Base-by-base conservation (phyloP, 1,140 invertebrate species). In the Drosophila paulistorum region DNA sequence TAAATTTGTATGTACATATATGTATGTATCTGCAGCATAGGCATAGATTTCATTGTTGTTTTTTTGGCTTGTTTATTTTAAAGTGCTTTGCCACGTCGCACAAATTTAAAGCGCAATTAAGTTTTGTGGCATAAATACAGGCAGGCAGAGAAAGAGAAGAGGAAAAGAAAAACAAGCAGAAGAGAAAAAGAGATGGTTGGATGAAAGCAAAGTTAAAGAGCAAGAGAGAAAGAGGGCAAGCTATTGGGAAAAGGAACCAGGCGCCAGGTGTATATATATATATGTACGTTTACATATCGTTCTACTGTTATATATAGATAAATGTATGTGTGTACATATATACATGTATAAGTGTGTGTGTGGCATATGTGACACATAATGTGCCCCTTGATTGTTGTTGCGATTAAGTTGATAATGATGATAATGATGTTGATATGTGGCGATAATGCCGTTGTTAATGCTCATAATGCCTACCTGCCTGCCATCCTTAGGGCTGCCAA, bases 31-130 rank as follows among this genome's bases (percentile, higher is more conserved):
- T 51, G 20, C 45, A 23, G 45, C 10, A 23, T 51, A 23, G 72
- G 48, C 59, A 51, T 68, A 63, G 33, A 37, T 74, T 68, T 67
- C 42, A 76, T 79, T 55, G 13, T 71, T 54, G 68, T 72, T 10
- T 39, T 71, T 70, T 83, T 83, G 14, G 63, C 60, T 65, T 20
- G 60, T 71, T 64, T 78, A 58, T 62, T 61, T 48, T 48, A 59
- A 75, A 74, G 72, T 79, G 68, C 68, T 84, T 74, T 67, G 77
- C 14, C 61, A 58, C 20, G 14, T 35, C 11, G 69, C 55, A 63
- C 60, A 68, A 76, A 76, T 76, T 76, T 76, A 76, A 77, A 77
- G 74, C 67, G 74, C 74, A 77, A 77, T 77, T 77, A 77, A 77
- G 61, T 77, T 77, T 77, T 77, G 74, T 57, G 74, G 73, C 67